Evolutionary conservation across 2,113 vertebrate genomes (phyloP), one percentile per base, ranked within the genome.

Genomic region (Amphiprion percula): DNA sequence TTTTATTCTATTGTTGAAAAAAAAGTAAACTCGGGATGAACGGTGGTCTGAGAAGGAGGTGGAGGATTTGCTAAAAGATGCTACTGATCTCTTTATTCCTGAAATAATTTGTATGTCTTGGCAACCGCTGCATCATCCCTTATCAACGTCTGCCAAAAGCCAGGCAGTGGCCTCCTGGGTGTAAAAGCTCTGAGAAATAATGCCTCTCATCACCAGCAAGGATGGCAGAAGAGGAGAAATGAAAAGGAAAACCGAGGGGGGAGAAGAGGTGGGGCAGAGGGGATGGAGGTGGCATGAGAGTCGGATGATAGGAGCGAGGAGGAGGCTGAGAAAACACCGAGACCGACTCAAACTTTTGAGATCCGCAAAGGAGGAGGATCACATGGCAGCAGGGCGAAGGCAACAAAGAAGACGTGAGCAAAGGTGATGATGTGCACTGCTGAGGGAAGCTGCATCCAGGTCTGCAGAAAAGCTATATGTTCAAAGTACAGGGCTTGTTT

Each of bases 11-110:
- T 19, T 46, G 37, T 61, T 62, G 56, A 75, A 87, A 89, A 89
- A 88, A 87, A 89, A 89, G 87, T 65, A 84, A 82, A 77, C 80
- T 77, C 23, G 1, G 52, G 41, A 50, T 86, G 87, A 90, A 79
- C 52, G 8, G 68, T 70, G 73, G 82, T 79, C 75, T 84, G 72
- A 75, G 68, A 84, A 68, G 85, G 80, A 85, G 33, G 33, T 8
- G 33, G 68, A 68, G 85, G 80, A 85, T 90, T 90, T 87, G 69
- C 81, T 77, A 69, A 85, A 91, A 90, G 89, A 92, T 90, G 83
- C 87, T 89, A 90, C 90, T 92, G 86, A 91, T 91, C 88, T 88
- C 84, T 87, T 91, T 84, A 91, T 90, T 91, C 82, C 80, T 90
- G 71, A 90, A 89, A 91, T 91, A 87, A 91, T 92, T 89, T 92